phyloP scores from a whole-genome alignment of 2,888 invertebrate genomes.

The Gymnocheta viridis region DNA sequence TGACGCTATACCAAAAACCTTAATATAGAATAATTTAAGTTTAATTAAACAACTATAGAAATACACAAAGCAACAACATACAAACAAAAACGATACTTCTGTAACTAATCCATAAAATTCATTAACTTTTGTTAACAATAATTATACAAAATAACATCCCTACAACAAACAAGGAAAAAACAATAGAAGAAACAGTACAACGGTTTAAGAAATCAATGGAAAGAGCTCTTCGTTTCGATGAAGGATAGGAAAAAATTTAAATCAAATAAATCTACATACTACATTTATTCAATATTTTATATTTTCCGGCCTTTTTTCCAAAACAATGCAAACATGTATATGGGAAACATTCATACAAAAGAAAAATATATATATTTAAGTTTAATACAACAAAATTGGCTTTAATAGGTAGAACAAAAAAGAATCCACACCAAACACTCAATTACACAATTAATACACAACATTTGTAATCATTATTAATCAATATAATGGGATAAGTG shows the following conservation, averaged over 20 bases:
- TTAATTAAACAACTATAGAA: conserved; percentile 69
- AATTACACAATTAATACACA: not conserved
- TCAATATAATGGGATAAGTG: too few species aligned
- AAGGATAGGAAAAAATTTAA: not conserved
- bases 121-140: conserved; percentile 55
- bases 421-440: conserved; percentile 1
- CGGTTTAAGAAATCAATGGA: conserved; percentile 10
- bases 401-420: conserved; percentile 65
- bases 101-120: conserved; percentile 53
- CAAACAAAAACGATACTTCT: conserved; percentile 11
- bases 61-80: conserved; percentile 31
- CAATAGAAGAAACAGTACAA: conserved; percentile 22
- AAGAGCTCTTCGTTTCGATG: not conserved
- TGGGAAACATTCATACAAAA: not conserved
- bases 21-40: conserved; percentile 75
- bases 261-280: not conserved
- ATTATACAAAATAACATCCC: conserved; percentile 37
- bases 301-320: too few species aligned
- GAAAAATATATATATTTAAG: conserved; percentile 20
- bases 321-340: too few species aligned
- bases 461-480: conserved; percentile 9
- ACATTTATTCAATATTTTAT: conserved; percentile 31
- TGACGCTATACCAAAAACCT: conserved; percentile 73
- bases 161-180: conserved; percentile 26
- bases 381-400: conserved; percentile 53